Base-by-base conservation (phyloP, 2,113 vertebrate species). In the human (Homo sapiens) region DNA sequence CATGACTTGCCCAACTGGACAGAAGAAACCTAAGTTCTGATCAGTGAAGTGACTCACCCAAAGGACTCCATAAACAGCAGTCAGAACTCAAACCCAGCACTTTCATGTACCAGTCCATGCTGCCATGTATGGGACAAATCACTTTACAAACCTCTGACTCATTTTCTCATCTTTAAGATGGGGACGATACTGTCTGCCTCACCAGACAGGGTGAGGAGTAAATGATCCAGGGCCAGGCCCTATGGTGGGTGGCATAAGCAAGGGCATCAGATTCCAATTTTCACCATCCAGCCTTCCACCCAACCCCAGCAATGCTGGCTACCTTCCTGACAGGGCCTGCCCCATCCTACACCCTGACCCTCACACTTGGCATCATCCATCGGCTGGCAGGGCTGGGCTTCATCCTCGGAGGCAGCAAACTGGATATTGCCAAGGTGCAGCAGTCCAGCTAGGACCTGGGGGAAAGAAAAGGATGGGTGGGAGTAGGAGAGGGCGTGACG, bases 341-440 rank as follows among this genome's bases (percentile, higher is more conserved):
- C 73, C 55, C 17, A 8, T 20, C 22, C 72, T 64, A 32, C 6
- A 3, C 48, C 45, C 78, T 8, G 52, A 57, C 75, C 38, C 98
- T 98, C 98, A 99, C 99, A 99, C 99, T 98, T 98, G 87, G 99
- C 98, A 75, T 98, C 35, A 12, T 98, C 97, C 88, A 99, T 97
- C 5, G 99, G 98, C 22, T 98, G 97, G 98, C 99, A 99, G 16
- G 98, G 98, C 90, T 99, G 99, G 72, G 99, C 99, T 96, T 99
- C 99, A 61, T 99, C 99, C 18, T 95, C 55, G 0, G 98, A 98
- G 40, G 98, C 97, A 52, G 96, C 99, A 97, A 99, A 99, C 0
- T 72, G 97, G 93, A 99, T 45, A 3, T 99, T 99, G 38, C 99
- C 99, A 11, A 99, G 98, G 96, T 99, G 99, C 90, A 99, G 98